Evolutionary conservation across 1,140 invertebrate species (phyloP), one percentile per base, ranked within the genome.

Genomic region (Batillaria attramentaria): DNA sequence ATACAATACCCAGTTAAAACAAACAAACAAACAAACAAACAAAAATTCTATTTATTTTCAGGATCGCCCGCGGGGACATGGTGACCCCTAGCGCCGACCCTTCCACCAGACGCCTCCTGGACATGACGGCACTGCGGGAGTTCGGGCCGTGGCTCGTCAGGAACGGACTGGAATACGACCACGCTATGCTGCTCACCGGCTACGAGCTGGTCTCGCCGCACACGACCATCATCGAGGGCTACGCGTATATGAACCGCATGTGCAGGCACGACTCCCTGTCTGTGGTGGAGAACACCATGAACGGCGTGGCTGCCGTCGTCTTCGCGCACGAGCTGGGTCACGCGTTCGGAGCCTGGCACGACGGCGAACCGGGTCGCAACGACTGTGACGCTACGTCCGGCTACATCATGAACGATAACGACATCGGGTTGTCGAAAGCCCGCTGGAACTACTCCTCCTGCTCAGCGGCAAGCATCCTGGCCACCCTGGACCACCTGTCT

Each of bases 401-500:
- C 35, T 73, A 37, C 46, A 73, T 73, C 72, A 73, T 73, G 72
- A 73, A 73, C 72, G 50, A 43, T 35, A 37, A 73, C 72, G 33
- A 73, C 46, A 73, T 73, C 46, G 72, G 72, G n/a, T 24, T 46
- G 16, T 73, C 72, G 1, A 6, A 41, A 28, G 3, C 3, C 6
- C 72, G 46, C 50, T 73, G 72, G 72, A 33, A 37, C 31, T 73
- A 37, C 31, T 73, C 72, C 43, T 24, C 28, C 33, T 73, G 72
- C 72, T 73, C 72, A 16, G 72, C 31, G 1, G 6, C 24, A 0
- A 46, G 13, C 46, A 39, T 73, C 50, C 4, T 2, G 2, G 31
- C 24, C 46, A 73, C 54, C 31, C 28, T 73, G 16, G 46, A 37
- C 2, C 72, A 57, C 46, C 72, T 73, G 72, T 24, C 10, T 0